Evolutionary conservation across 2,113 vertebrate genomes (phyloP), one percentile per base, ranked within the genome.

Genomic region (Platycercus adscitus): DNA sequence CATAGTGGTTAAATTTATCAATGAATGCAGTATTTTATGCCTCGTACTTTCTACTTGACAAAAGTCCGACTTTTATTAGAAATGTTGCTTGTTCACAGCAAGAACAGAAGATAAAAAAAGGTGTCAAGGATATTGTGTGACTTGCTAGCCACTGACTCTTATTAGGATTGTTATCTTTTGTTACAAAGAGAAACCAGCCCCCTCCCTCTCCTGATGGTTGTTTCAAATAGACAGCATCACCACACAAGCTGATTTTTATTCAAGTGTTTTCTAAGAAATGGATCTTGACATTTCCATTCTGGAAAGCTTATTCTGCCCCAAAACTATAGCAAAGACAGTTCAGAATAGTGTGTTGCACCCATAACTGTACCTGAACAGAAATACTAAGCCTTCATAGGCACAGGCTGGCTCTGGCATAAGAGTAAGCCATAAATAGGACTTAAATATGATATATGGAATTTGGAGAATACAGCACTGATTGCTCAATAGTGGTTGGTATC

Each of bases 401-500:
- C 61, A 60, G 56, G 13, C 39, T 90, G 83, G 66, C 80, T 87
- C 37, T 91, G 33, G 60, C 66, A 81, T 92, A 88, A 87, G 47
- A 93, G 33, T 84, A 71, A 84, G 70, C 56, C 44, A 76, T 81
- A 93, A 86, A 70, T 39, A 84, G 65, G 56, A 56, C 35, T 95
- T 64, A 86, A 73, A 20, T 52, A 35, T 81, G 43, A 84, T 84
- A 56, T 25, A 72, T 11, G 29, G 87, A 85, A 77, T 75, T 35
- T 85, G 64, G 28, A 78, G 35, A 93, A 79, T 64, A 76, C 31
- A 90, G 21, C 47, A 87, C 1, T 85, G 72, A 69, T 94, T 86
- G 77, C 72, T 92, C 91, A 71, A 81, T 95, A 84, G 80, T 64
- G 86, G 53, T 39, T 91, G 50, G 18, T 93, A 75, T 91, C 71